Conservation (phyloP, 2,888 invertebrate genomes). For the Trissoscelio sp. region DNA sequence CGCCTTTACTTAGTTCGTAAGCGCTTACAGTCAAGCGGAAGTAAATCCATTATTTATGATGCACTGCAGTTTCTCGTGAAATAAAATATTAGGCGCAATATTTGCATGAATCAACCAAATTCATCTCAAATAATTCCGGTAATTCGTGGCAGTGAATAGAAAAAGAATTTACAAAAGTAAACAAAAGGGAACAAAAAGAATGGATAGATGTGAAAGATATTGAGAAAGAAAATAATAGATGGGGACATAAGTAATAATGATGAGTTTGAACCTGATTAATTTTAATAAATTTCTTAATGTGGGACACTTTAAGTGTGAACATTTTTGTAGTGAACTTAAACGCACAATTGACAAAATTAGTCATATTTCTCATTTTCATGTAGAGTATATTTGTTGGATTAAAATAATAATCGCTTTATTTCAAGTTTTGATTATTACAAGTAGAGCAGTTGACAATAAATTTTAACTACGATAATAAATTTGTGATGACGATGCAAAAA, state of each 20-base stretch:
- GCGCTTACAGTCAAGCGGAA: neutral
- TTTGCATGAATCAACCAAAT: neutral
- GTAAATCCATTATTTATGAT: slow-evolving; percentile 3
- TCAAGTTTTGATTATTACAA: no score
- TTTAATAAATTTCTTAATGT: no score
- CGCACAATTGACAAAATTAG: no score
- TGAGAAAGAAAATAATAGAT: neutral
- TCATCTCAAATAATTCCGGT: neutral
- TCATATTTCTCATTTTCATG: no score
- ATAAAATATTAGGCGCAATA: slow-evolving; percentile 2
- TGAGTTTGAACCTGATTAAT: neutral
- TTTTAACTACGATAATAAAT: neutral
- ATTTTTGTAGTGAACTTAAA: no score
- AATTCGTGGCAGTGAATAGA: neutral
- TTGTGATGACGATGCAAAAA: slow-evolving; percentile 3
- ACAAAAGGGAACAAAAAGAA: neutral
- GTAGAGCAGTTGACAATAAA: no score
- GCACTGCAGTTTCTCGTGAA: neutral
- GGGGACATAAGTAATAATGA: neutral
- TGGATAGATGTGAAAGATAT: neutral
- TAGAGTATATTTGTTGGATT: no score
- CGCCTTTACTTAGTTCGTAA: neutral
- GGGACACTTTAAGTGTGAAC: no score
- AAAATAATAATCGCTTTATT: no score
- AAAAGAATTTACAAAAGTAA: neutral